These are phyloP conservation scores for Stegophylla sp. DNA, from an alignment of 2,888 invertebrate genomes.

Conservation along the genomic window DNA sequence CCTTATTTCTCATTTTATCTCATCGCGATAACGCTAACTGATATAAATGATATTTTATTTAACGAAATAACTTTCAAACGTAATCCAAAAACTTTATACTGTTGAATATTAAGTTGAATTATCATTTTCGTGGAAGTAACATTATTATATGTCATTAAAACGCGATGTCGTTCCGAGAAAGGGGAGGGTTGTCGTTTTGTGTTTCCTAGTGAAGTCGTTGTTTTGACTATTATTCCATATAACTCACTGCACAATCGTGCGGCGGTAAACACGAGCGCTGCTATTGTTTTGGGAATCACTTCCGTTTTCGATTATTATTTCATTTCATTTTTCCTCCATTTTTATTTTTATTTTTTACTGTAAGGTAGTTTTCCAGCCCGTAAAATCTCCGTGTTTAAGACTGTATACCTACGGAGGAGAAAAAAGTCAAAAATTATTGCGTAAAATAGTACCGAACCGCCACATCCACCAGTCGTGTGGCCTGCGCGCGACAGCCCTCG, in stretches of 20 bases:
- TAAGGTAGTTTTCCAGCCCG: slow-evolving; percentile 34
- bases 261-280: not conserved
- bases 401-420: not conserved
- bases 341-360: not conserved
- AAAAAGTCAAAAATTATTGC: slow-evolving; percentile 49
- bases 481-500: slow-evolving; percentile 45
- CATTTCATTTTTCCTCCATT: not conserved
- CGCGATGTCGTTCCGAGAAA: not conserved
- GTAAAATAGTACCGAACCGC: slow-evolving; percentile 28
- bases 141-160: not conserved
- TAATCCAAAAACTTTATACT: not conserved
- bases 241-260: not conserved
- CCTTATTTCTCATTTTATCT: too few relatives aligned
- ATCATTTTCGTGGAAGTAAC: not conserved
- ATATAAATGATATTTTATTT: too few relatives aligned
- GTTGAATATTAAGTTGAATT: not conserved
- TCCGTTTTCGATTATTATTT: slow-evolving; percentile 46
- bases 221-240: not conserved
- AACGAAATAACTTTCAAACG: not conserved
- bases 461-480: slow-evolving; percentile 13
- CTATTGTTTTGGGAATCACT: slow-evolving; percentile 5
- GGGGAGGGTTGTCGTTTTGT: too few relatives aligned
- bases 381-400: slow-evolving; percentile 28
- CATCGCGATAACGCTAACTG: not conserved
- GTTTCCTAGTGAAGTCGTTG: too few relatives aligned